Base-by-base conservation (phyloP, 2,113 vertebrate genomes). In the Parotia lawesii region DNA sequence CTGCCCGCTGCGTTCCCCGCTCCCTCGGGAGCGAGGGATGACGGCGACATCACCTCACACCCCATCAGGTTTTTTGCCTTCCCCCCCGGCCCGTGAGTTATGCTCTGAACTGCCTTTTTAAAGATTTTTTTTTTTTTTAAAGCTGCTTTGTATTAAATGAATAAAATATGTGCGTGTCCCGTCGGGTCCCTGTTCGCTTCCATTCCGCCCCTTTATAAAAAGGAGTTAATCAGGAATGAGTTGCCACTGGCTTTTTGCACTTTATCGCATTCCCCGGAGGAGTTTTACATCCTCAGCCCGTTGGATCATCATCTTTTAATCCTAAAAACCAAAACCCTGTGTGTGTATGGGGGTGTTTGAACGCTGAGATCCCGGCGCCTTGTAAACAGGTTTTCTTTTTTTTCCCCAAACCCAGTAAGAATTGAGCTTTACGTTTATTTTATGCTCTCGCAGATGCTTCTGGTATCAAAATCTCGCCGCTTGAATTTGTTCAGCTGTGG, bases 121-220 rank as follows among this genome's bases (percentile, higher is more conserved):
- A 72, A 37, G 42, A 7, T 29, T 29, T 56, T 77, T 50, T 82
- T 28, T 66, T 72, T 86, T 66, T 75, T 56, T 7, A 27, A 85
- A 92, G 80, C 93, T 90, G 94, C 72, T 96, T 96, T 97, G 84
- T 91, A 58, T 92, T 94, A 97, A 97, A 97, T 96, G 83, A 92
- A 91, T 94, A 96, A 97, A 97, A 97, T 93, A 81, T 87, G 97
- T 90, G 85, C 54, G 1, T 37, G 94, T 78, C 92, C 91, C 28
- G 60, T 76, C 45, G 42, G 85, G 82, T 95, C 89, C 95, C 88
- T 76, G 95, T 65, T 95, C 53, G 94, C 79, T 77, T 28, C 92
- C 61, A 56, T 85, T 84, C 27, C 28, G 64, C 88, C 86, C 72
- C 90, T 94, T 96, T 57, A 29, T n/a, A 61, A 67, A 70, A 72